Base-by-base conservation (phyloP, 1,140 invertebrate genomes). In the Musca vetustissima region DNA sequence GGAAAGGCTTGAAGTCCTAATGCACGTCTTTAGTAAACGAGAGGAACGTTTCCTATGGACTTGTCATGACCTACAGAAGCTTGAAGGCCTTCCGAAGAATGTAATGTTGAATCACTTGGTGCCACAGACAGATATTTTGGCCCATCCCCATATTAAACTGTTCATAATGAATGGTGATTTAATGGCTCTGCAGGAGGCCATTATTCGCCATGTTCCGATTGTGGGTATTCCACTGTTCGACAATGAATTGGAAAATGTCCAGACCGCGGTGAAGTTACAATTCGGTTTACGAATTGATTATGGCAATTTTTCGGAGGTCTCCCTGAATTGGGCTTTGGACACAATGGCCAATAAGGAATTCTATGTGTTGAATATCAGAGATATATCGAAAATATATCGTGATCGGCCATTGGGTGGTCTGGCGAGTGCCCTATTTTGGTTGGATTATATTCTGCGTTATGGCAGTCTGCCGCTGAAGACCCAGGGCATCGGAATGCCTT, bases 391-490 rank as follows among this genome's bases (percentile, higher is more conserved):
- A 17, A 80, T 85, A 13, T 86, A 85, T 76, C 83, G 85, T 48
- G 88, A 89, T 71, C 80, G 86, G 9, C 87, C 86, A 0, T 73
- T 84, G 55, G 77, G 84, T 4, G 83, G 86, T 1, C 69, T 88
- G 72, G 84, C 89, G 28, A 84, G 83, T 21, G 86, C 87, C 9
- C 74, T 89, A 17, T 89, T 84, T 73, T 89, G 88, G 88, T 85
- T 85, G 1, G 88, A 89, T 70, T 88, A 86, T 69, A 87, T 87
- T 4, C 85, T 87, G 2, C 79, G 86, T 19, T 83, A 90, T 75
- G 88, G 82, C 70, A 88, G 84, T 13, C 69, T 72, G 13, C 71
- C 75, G 2, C 24, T 82, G 0, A 75, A 73, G 64, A 77, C 76
- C 9, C 61, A 66, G 4, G 80, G 76, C 15, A 70, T 78, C 55